These are phyloP conservation scores for Leptinotarsa lineolata DNA, from an alignment of 1,140 invertebrate genomes.

Conservation along the genomic window DNA sequence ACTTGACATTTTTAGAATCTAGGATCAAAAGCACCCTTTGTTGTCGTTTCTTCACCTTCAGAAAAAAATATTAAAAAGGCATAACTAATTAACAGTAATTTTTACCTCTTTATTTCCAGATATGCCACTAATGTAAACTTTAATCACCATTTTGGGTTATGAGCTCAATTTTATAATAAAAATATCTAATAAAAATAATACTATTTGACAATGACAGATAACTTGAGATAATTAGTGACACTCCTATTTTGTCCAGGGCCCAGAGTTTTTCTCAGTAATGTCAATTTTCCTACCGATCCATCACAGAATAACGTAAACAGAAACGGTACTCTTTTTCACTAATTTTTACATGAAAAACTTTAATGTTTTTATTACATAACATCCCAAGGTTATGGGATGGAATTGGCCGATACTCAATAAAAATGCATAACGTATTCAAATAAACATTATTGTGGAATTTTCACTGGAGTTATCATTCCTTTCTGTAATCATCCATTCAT, in stretches of 20 bases:
- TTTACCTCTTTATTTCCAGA: conserved; percentile 87
- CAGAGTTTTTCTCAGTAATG: too few species aligned
- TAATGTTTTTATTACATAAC: too few species aligned
- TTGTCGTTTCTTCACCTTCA: conserved; percentile 91
- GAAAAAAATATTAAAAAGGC: conserved; percentile 39
- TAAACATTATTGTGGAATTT: too few species aligned
- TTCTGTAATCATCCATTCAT: too few species aligned
- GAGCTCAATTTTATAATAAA: conserved; percentile 8
- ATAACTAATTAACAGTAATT: conserved; percentile 15
- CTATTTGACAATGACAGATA: neutral
- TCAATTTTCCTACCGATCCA: too few species aligned
- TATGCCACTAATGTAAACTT: conserved; percentile 87
- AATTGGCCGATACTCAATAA: too few species aligned
- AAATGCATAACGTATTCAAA: too few species aligned
- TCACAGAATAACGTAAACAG: too few species aligned
- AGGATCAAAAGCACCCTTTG: conserved; percentile 89
- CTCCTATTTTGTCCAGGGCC: neutral
- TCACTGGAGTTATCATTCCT: too few species aligned
- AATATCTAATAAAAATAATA: conserved; percentile 1
- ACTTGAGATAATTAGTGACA: neutral
- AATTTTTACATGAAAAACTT: too few species aligned
- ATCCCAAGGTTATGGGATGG: too few species aligned
- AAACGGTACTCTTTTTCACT: too few species aligned
- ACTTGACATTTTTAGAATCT: conserved; percentile 85
- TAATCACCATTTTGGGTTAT: conserved; percentile 75